Base-by-base conservation (phyloP, 2,113 vertebrate species). In the Pedetes capensis region DNA sequence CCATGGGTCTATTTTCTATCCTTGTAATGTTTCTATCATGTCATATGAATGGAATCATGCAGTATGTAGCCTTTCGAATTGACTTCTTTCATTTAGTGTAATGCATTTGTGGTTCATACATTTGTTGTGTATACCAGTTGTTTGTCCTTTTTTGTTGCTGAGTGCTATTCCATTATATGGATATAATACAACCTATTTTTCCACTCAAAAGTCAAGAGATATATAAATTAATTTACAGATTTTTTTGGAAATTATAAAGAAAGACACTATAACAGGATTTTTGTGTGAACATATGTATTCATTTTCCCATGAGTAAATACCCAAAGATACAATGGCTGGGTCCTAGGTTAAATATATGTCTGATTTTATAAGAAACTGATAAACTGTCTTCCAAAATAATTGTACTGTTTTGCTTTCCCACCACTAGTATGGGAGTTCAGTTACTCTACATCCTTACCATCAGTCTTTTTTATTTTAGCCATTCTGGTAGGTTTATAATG, bases 141-240 rank as follows among this genome's bases (percentile, higher is more conserved):
- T 82, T 66, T 87, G 22, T 81, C 49, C 72, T 29, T 91, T 89
- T 95, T 84, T 59, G n/a, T 82, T 85, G 51, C 68, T 44, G 37
- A 95, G 10, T 82, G 66, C 42, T 76, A 29, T 81, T 85, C 44
- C 63, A 10, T 69, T n/a, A n/a, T n/a, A n/a, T n/a, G n/a, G n/a
- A n/a, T 12, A 42, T 14, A 57, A 14, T 25, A 78, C 11, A 71
- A 42, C 57, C 27, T 95, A 27, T 91, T 55, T 81, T 42, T 83
- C 27, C 25, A 10, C 23, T 83, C 51, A 87, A 32, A 39, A 37
- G 37, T 79, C 37, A 37, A 44, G 86, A 87, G 84, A 51, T 16
- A 51, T 68, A 20, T 61, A 44, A 51, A 39, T 87, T 69, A 32
- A 72, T 90, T 37, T 87, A 29, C 27, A 83, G n/a, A 59, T 79